Base-by-base conservation (phyloP, 1,140 invertebrate genomes). In the Lasioglossum baleicum region DNA sequence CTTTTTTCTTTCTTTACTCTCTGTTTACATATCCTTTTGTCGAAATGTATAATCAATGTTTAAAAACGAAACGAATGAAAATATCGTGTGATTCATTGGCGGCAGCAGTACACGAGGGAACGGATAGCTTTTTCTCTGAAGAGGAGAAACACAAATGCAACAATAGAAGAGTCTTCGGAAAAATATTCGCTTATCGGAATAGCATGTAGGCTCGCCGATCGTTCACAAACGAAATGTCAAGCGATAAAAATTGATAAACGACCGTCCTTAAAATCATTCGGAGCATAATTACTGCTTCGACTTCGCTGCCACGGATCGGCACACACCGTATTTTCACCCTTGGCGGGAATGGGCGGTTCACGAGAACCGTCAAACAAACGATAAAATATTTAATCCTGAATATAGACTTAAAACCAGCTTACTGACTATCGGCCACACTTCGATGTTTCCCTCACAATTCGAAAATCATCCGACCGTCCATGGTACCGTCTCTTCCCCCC, bases 391-490 rank as follows among this genome's bases (percentile, higher is more conserved):
- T 85, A 80, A 85, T 66, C 69, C 53, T 69, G 71, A 83, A 83
- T 79, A 65, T 82, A 78, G 66, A 86, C 78, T 85, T 82, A 85
- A 89, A 86, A 86, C 83, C 83, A 61, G 84, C 80, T 89, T 87
- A 89, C 65, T 84, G 84, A 88, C 84, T 82, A 84, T 86, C 80
- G 82, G 83, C 81, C 85, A 87, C 51, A 87, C 51, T 73, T 73
- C 75, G 81, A 81, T 81, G 66, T 84, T 61, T 70, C 64, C 53
- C 64, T 44, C 76, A 73, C 64, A 85, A 83, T 80, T 82, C 82
- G 61, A 20, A 84, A 83, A 83, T 82, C 60, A 72, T 80, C 68
- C 71, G 71, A 61, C 44, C 61, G 74, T 82, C 74, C 85, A 83
- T 81, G 67, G 75, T 83, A 83, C 42, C 61, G 44, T 40, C 69